These are phyloP conservation scores for Bubo bubo DNA, from an alignment of 2,113 vertebrate genomes.

Conservation along the genomic window DNA sequence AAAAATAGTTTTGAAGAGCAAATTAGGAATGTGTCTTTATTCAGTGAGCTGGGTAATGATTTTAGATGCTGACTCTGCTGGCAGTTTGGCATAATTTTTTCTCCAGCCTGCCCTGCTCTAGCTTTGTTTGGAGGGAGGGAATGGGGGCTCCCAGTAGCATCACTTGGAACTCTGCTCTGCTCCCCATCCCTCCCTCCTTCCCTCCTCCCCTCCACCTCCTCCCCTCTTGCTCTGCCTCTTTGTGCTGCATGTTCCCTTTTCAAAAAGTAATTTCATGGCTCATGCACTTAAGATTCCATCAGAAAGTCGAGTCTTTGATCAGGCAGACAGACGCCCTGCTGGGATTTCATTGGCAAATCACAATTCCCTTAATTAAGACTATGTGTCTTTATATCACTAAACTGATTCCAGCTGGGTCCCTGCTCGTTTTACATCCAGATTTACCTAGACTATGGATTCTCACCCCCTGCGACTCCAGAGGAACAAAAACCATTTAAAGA, in stretches of 20 bases:
- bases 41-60: neutral
- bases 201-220: neutral
- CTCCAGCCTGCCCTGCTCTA: neutral
- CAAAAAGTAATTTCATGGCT: constrained; percentile 84
- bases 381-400: constrained; percentile 71
- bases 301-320: constrained; percentile 77
- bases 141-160: neutral
- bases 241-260: constrained; percentile 50
- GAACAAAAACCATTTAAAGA: constrained; percentile 29
- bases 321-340: constrained; percentile 76
- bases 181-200: neutral
- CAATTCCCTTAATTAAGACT: constrained; percentile 83
- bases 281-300: constrained; percentile 82
- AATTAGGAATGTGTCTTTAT: neutral
- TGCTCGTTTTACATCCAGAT: constrained; percentile 65
- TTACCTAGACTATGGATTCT: constrained; percentile 48
- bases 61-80: constrained; percentile 15
- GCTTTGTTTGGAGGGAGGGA: constrained; percentile 36
- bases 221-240: neutral
- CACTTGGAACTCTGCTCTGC: neutral
- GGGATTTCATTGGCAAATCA: constrained; percentile 79
- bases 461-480: neutral
- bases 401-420: constrained; percentile 64
- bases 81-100: neutral
- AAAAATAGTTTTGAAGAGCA: neutral